Conservation (phyloP, 2,888 invertebrate species). For the Azorinus chamasolen region DNA sequence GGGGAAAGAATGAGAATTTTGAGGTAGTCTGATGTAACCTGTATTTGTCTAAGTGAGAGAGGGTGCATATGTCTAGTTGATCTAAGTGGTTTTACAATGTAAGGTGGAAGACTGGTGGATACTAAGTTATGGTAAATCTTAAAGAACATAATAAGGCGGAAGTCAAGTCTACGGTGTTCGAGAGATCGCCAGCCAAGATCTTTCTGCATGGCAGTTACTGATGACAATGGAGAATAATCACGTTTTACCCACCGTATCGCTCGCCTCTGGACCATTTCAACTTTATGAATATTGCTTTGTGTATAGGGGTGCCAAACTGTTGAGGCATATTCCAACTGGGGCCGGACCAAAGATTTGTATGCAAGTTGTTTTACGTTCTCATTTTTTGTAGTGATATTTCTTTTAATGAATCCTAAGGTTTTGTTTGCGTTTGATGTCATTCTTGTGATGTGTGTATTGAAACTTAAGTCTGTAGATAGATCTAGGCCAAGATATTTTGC, state of each 20-base stretch:
- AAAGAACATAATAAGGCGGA: conserved; percentile 19
- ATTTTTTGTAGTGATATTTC: conserved; percentile 14
- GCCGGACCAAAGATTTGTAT: conserved; percentile 18
- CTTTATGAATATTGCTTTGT: conserved; percentile 1
- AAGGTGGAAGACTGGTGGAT: not conserved
- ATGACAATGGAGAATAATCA: conserved; percentile 10
- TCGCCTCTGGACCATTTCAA: conserved; percentile 17
- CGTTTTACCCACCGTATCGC: conserved; percentile 8
- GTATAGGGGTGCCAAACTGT: conserved; percentile 17
- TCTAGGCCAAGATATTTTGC: conserved; percentile 19
- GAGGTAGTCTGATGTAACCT: conserved; percentile 11
- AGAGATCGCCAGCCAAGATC: conserved; percentile 20
- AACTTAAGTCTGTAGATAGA: conserved; percentile 21
- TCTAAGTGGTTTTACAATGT: conserved; percentile 1
- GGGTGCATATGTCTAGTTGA: conserved; percentile 27
- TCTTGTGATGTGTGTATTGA: conserved; percentile 15
- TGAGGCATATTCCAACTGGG: conserved; percentile 21
- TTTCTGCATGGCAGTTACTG: conserved; percentile 18
- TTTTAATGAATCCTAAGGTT: conserved; percentile 27
- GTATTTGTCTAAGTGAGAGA: conserved; percentile 22
- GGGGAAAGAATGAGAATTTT: conserved; percentile 7
- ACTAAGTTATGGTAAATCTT: conserved; percentile 14
- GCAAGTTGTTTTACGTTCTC: conserved; percentile 12
- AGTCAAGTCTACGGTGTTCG: conserved; percentile 11
- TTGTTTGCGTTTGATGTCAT: conserved; percentile 24